These are phyloP conservation scores for Tholera decimalis DNA, from an alignment of 2,888 invertebrate genomes.

Conservation along the genomic window DNA sequence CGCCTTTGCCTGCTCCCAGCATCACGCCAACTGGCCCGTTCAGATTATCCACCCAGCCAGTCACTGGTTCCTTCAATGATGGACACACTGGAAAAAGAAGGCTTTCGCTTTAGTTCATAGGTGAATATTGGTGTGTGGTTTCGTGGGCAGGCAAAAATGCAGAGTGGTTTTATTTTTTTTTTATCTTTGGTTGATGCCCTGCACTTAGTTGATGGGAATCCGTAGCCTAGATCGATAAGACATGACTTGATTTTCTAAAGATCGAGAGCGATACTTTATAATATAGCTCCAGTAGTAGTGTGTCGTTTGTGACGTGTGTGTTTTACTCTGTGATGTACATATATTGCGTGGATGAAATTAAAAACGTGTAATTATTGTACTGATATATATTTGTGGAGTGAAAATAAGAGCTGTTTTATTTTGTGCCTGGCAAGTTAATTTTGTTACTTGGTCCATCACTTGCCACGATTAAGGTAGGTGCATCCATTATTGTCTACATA, in stretches of 20 bases:
- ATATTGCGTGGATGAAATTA: not conserved
- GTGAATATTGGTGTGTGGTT: not conserved
- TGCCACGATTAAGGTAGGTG: conserved; percentile 5
- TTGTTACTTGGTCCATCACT: not conserved
- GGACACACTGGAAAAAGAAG: conserved; percentile 80
- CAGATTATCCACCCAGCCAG: conserved; percentile 98
- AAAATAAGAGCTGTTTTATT: not conserved
- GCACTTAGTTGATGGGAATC: no score
- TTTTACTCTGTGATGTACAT: not conserved
- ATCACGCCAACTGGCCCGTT: conserved; percentile 97
- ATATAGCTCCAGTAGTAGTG: not conserved
- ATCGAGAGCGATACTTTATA: conserved; percentile 6
- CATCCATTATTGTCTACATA: not conserved
- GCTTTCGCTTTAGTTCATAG: not conserved
- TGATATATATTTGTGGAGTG: not conserved
- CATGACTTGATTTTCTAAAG: not conserved
- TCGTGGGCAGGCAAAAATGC: not conserved
- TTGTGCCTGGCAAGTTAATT: not conserved
- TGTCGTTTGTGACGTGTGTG: not conserved
- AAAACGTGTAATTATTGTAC: not conserved
- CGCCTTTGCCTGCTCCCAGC: conserved; percentile 96
- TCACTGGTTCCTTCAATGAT: conserved; percentile 92
- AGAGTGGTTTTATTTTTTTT: no score
- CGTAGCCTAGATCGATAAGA: not conserved
- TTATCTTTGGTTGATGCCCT: no score